phyloP scores from a whole-genome alignment of 1,140 invertebrate species.

The Leucophenga varia region DNA sequence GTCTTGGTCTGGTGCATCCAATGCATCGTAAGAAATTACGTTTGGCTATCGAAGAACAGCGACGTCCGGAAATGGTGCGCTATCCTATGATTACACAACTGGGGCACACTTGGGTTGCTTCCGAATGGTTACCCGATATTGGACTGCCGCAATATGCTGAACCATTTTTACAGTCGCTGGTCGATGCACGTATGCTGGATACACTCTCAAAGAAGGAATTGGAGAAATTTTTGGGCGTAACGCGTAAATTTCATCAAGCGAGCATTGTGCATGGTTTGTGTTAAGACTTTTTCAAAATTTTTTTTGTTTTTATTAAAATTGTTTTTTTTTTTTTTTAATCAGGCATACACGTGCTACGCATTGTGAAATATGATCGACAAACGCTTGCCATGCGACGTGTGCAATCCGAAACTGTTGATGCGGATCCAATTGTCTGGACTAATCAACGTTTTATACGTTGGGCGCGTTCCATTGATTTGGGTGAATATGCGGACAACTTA shows the following conservation, averaged over 20 bases:
- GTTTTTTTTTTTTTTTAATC: neutral
- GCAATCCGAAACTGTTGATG: constrained; percentile 83
- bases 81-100: constrained; percentile 84
- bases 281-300: neutral
- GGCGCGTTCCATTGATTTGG: constrained; percentile 89
- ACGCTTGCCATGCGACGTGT: constrained; percentile 82
- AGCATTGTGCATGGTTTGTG: constrained; percentile 82
- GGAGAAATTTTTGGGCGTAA: constrained; percentile 88
- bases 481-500: constrained; percentile 91
- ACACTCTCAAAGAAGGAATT: constrained; percentile 90
- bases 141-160: constrained; percentile 87
- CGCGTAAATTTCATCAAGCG: constrained; percentile 89
- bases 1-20: constrained; percentile 83
- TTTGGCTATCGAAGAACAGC: constrained; percentile 90
- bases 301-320: neutral
- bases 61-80: constrained; percentile 79
- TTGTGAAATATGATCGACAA: constrained; percentile 91
- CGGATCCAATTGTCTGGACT: constrained; percentile 92
- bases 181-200: constrained; percentile 89
- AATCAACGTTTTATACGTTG: constrained; percentile 91
- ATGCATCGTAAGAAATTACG: constrained; percentile 91
- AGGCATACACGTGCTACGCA: constrained; percentile 82
- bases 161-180: constrained; percentile 84
- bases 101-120: constrained; percentile 88
- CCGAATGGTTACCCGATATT: constrained; percentile 88